These are phyloP conservation scores for Branchinecta lindahli DNA, from an alignment of 1,140 invertebrate genomes.

Conservation along the genomic window DNA sequence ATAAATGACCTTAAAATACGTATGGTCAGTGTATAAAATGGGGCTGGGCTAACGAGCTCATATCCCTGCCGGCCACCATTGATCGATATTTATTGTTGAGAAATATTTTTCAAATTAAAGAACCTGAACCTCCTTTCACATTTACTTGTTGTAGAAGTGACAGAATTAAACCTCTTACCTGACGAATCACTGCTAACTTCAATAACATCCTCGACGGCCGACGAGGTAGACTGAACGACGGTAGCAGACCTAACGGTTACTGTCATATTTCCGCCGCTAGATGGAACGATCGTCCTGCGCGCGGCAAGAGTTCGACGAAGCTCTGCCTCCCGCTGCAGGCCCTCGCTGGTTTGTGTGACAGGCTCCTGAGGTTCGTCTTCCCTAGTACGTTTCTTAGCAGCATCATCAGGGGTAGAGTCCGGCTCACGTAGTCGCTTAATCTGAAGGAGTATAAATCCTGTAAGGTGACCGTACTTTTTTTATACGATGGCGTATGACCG, in stretches of 20 bases:
- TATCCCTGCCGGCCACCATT: no score
- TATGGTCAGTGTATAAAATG: no score
- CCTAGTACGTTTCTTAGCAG: not conserved
- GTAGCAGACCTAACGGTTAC: not conserved
- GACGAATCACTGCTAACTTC: not conserved
- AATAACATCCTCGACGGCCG: not conserved
- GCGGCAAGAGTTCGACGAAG: not conserved
- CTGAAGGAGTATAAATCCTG: not conserved
- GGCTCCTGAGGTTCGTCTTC: conserved; percentile 2
- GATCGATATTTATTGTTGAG: no score
- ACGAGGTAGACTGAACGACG: not conserved
- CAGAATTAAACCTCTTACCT: no score
- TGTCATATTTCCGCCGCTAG: not conserved
- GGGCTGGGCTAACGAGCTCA: no score
- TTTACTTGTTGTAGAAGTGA: no score
- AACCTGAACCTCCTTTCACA: no score
- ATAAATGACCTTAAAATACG: no score
- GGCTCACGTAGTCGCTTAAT: not conserved
- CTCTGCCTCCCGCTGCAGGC: not conserved
- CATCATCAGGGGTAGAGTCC: not conserved
- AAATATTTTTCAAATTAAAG: no score
- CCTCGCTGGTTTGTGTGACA: not conserved
- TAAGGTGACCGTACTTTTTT: no score
- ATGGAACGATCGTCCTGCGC: not conserved
- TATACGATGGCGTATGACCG: no score